Conservation (phyloP, 2,888 invertebrate species). For the Chydorus sphaericus region DNA sequence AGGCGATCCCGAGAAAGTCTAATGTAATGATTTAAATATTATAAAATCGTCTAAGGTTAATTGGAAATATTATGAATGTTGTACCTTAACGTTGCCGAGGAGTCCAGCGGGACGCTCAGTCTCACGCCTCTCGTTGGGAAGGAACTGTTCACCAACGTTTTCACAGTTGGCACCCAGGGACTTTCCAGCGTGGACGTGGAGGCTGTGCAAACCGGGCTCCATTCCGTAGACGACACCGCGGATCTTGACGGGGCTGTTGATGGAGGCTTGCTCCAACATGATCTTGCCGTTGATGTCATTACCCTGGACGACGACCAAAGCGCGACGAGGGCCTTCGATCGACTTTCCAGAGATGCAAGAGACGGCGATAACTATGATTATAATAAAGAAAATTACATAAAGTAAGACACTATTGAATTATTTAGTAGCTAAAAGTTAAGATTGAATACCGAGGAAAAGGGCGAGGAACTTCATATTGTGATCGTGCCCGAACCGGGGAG, state of each 20-base stretch:
- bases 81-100: constrained; percentile 4
- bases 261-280: constrained; percentile 6
- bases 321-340: neutral
- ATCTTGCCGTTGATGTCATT: constrained; percentile 6
- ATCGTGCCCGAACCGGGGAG: neutral
- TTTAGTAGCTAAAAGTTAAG: neutral
- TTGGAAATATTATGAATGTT: neutral
- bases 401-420: too few species aligned
- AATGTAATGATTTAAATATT: neutral
- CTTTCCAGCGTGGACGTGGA: constrained; percentile 10
- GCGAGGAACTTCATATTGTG: constrained; percentile 1
- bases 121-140: neutral
- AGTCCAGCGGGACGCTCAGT: neutral
- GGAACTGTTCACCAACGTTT: constrained; percentile 12
- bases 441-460: neutral
- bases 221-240: constrained; percentile 12
- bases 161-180: neutral
- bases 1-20: neutral
- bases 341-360: neutral
- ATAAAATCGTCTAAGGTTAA: neutral
- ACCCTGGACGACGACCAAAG: neutral
- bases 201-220: constrained; percentile 11
- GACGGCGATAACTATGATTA: neutral
- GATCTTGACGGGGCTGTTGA: constrained; percentile 9
- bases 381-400: neutral